Percentiles rank a stretch among this genome's conserved stretches.
Evolutionary conservation across 2,888 invertebrate species (phyloP).

Genomic region (Chrysolina americana): DNA sequence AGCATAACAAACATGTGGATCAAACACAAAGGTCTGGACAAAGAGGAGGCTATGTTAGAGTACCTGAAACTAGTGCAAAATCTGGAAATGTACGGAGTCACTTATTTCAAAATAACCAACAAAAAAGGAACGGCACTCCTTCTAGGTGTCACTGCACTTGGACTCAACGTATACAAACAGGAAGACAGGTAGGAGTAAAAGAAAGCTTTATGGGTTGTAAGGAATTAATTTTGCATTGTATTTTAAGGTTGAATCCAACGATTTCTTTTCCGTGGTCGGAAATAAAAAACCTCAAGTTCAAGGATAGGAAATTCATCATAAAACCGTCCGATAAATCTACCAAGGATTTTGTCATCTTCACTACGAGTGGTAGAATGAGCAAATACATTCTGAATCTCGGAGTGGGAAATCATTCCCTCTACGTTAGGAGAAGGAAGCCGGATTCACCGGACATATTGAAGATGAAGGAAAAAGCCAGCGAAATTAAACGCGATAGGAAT

Average conservation of each 20-base stretch:
- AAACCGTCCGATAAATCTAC: conserved; percentile 99
- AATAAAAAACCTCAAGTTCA: conserved; percentile 98
- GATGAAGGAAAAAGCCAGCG: conserved; percentile 98
- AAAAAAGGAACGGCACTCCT: conserved; percentile 98
- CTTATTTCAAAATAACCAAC: conserved; percentile 98
- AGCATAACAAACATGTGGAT: conserved; percentile 98
- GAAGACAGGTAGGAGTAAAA: conserved; percentile 88
- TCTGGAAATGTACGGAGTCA: conserved; percentile 98
- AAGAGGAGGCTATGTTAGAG: conserved; percentile 99
- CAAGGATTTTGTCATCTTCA: conserved; percentile 98
- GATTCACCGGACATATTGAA: conserved; percentile 99
- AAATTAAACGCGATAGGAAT: conserved; percentile 88
- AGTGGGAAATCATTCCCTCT: conserved; percentile 99
- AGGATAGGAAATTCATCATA: conserved; percentile 98
- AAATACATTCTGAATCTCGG: conserved; percentile 98
- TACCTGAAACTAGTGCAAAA: conserved; percentile 98
- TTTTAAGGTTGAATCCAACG: conserved; percentile 90
- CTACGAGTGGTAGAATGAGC: conserved; percentile 95
- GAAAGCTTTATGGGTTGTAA: too few relatives aligned
- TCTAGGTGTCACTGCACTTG: conserved; percentile 97
- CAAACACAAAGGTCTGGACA: conserved; percentile 90
- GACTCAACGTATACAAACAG: conserved; percentile 97
- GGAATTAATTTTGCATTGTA: neutral
- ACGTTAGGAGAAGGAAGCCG: conserved; percentile 97
- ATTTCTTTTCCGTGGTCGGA: conserved; percentile 99